Evolutionary conservation across 2,113 vertebrate genomes (phyloP).

Genomic region (Fulmarus glacialis): DNA sequence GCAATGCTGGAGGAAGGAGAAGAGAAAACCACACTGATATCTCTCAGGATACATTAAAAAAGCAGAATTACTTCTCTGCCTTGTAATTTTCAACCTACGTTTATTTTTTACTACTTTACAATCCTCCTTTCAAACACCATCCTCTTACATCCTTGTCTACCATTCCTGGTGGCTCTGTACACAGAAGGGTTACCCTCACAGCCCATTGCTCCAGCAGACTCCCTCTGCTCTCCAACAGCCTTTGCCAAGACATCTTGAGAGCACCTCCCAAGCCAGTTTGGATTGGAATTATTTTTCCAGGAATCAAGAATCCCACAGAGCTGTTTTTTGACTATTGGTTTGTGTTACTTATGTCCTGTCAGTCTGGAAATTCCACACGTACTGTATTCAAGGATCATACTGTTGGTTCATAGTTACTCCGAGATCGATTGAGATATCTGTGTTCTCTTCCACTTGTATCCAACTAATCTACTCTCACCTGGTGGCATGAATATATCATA

Average conservation of each 20-base stretch:
- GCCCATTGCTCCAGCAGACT: background rate
- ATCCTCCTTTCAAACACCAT: background rate
- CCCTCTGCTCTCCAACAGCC: background rate
- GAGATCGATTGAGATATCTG: accelerated
- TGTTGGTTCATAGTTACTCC: background rate
- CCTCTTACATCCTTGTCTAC: background rate
- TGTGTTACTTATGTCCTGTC: too few relatives aligned
- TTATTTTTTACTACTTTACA: background rate
- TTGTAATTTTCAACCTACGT: background rate
- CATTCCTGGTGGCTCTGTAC: background rate
- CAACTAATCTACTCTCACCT: background rate
- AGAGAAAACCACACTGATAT: background rate
- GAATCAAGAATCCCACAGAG: background rate
- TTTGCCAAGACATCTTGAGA: background rate
- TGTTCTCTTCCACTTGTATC: background rate
- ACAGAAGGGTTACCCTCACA: accelerated
- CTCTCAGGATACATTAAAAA: background rate
- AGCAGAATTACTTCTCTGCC: background rate
- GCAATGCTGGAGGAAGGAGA: background rate
- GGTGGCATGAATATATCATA: accelerated
- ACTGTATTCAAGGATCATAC: background rate
- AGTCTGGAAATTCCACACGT: accelerated
- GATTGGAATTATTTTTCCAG: background rate
- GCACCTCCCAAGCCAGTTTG: background rate
- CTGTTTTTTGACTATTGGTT: background rate